Evolutionary conservation across 2,113 vertebrate species (phyloP), one percentile per base, ranked within the genome.

Genomic region (Podilymbus podiceps): DNA sequence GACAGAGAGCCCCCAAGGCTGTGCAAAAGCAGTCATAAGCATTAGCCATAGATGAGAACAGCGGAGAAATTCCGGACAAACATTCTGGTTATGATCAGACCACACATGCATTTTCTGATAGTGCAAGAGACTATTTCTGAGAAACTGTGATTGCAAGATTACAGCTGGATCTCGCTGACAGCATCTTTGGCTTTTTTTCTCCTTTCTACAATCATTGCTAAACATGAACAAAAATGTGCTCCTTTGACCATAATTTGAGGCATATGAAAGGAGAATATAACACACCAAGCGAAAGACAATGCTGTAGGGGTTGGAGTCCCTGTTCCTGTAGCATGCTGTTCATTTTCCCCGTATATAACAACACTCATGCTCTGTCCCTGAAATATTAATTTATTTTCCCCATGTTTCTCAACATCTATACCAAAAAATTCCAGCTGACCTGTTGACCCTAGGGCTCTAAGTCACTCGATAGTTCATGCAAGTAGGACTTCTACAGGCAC

Each of bases 41-140:
- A 93, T 97, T 89, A 84, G 16, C 40, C 38, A 55, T 60, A 35
- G 53, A 97, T 38, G 81, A 94, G 84, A 96, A 87, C 59, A 28
- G 35, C 5, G 6, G 94, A 97, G 84, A 90, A 87, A 95, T 85
- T 67, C 83, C 80, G 96, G 95, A 96, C 91, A 97, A 96, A 95
- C 60, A 74, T 96, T 93, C 88, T 85, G 78, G 60, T 72, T 75
- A 46, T 31, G 67, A 96, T 95, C 16, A 23, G 77, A 76, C 78
- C 81, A 76, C 33, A 91, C 28, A 35, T 79, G 90, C 77, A 74
- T 90, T 93, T 95, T 44, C 67, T 38, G 81, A 80, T 81, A 93
- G 38, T 25, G 31, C 27, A 46, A 78, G 53, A 93, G 33, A 46
- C 69, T 80, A 47, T 33, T 90, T 93, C 87, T 62, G 63, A 93